These are phyloP conservation scores for Notothenia coriiceps DNA, from an alignment of 2,113 vertebrate genomes.

Conservation along the genomic window DNA sequence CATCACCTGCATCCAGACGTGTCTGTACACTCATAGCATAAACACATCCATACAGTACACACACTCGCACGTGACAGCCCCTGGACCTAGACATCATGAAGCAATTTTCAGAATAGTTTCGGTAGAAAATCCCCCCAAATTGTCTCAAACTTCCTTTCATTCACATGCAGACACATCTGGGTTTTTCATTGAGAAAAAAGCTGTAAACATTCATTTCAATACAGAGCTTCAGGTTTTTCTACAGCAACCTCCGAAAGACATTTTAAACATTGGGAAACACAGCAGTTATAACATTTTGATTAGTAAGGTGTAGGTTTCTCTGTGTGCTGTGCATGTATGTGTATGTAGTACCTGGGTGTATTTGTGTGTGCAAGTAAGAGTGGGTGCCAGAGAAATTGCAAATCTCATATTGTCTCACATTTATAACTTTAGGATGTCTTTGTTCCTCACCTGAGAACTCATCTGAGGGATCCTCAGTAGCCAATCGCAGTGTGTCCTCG, in stretches of 20 bases:
- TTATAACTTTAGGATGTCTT: background rate
- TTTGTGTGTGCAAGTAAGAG: background rate
- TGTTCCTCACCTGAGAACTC: conserved; percentile 88
- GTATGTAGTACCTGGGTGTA: background rate
- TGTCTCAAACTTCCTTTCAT: conserved; percentile 50
- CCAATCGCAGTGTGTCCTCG: conserved; percentile 89
- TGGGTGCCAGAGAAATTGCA: background rate
- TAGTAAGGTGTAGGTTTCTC: conserved; percentile 1
- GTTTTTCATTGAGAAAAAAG: conserved; percentile 47
- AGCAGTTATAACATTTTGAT: conserved; percentile 6
- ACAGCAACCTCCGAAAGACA: conserved; percentile 12
- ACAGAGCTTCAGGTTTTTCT: conserved; percentile 16
- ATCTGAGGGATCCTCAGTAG: conserved; percentile 84
- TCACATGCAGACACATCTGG: conserved; percentile 64
- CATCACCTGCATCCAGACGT: conserved; percentile 56
- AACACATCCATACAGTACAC: background rate
- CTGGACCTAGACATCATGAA: conserved; percentile 66
- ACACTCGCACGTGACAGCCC: conserved; percentile 14
- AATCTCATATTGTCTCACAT: background rate
- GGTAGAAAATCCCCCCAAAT: conserved; percentile 49
- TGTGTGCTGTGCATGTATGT: background rate
- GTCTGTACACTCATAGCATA: conserved; percentile 1
- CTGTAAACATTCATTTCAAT: conserved; percentile 55
- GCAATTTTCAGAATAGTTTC: conserved; percentile 67
- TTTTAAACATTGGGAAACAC: conserved; percentile 11